Conservation (phyloP, 2,888 invertebrate species). For the Lochmaea capreae region DNA sequence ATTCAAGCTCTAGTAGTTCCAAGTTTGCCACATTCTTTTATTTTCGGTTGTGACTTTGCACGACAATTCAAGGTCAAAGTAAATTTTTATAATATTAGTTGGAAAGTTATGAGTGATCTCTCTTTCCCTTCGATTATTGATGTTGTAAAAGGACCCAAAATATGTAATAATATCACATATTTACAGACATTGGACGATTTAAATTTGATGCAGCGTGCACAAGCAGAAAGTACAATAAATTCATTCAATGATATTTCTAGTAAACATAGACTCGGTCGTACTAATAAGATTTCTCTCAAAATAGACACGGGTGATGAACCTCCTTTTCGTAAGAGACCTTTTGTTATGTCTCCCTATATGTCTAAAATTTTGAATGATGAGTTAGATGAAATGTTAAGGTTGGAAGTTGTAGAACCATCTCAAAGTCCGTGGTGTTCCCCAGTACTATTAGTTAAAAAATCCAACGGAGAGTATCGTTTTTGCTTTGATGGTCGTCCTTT, state of each 20-base stretch:
- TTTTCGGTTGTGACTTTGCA: constrained; percentile 37
- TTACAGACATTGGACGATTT: constrained; percentile 2
- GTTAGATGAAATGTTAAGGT: no score
- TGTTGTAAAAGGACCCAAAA: not conserved
- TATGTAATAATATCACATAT: not conserved
- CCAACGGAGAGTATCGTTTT: no score
- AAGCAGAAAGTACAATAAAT: no score
- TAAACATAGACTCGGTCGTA: no score
- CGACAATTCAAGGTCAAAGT: constrained; percentile 20
- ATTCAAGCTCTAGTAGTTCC: constrained; percentile 38
- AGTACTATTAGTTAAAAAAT: no score
- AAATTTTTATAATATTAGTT: constrained; percentile 14
- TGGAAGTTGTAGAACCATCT: no score
- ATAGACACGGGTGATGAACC: constrained; percentile 42
- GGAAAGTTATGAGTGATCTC: not conserved
- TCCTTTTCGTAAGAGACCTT: constrained; percentile 38
- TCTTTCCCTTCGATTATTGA: not conserved
- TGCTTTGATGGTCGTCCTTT: no score
- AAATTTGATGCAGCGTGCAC: not conserved
- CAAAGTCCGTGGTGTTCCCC: no score
- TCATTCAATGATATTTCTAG: constrained; percentile 3
- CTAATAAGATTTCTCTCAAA: constrained; percentile 30
- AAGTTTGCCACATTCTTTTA: constrained; percentile 30
- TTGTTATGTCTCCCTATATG: constrained; percentile 28
- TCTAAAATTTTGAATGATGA: no score